Percentiles rank a stretch among this genome's conserved stretches.
Evolutionary conservation across 2,888 invertebrate genomes (phyloP).

Genomic region (Amphipoea lucens): DNA sequence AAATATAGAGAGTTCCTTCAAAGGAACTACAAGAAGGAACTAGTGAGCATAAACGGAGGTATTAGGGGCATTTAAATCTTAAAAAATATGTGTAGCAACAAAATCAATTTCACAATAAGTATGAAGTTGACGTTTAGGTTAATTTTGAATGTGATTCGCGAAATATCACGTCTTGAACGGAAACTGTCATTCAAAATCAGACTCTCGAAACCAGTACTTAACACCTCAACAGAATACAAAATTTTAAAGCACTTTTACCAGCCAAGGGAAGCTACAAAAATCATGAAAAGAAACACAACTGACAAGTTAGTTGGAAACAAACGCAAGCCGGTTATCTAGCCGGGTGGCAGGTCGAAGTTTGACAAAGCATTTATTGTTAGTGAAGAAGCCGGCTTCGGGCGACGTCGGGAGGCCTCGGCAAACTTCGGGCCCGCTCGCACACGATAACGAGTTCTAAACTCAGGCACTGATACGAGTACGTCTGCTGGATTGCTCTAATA

Average conservation of each 20-base stretch:
- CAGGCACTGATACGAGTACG: constrained; percentile 61
- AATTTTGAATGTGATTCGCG: too few species aligned
- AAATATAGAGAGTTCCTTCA: not conserved
- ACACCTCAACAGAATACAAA: not conserved
- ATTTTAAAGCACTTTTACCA: constrained; percentile 37
- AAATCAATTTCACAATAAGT: not conserved
- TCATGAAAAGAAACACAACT: constrained; percentile 66
- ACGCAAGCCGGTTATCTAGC: constrained; percentile 82
- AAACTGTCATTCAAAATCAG: too few species aligned
- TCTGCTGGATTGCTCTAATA: constrained; percentile 61
- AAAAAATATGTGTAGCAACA: not conserved
- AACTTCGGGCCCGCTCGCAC: constrained; percentile 67
- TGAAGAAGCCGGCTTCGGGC: constrained; percentile 74
- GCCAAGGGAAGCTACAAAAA: constrained; percentile 60
- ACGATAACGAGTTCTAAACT: constrained; percentile 86
- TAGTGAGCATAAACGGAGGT: too few species aligned
- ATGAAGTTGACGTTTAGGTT: too few species aligned
- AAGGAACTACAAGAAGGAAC: too few species aligned
- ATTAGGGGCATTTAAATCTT: too few species aligned
- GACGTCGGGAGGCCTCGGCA: constrained; percentile 64
- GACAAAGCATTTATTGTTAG: constrained; percentile 87
- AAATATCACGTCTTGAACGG: too few species aligned
- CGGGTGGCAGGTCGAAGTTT: constrained; percentile 76
- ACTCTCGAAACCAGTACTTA: not conserved
- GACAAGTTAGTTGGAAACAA: constrained; percentile 77